A percentile compares a stretch with the other conserved stretches of the same genome.
Evolutionary conservation across 2,888 invertebrate species (phyloP).

Genomic region (Gibbula magus): DNA sequence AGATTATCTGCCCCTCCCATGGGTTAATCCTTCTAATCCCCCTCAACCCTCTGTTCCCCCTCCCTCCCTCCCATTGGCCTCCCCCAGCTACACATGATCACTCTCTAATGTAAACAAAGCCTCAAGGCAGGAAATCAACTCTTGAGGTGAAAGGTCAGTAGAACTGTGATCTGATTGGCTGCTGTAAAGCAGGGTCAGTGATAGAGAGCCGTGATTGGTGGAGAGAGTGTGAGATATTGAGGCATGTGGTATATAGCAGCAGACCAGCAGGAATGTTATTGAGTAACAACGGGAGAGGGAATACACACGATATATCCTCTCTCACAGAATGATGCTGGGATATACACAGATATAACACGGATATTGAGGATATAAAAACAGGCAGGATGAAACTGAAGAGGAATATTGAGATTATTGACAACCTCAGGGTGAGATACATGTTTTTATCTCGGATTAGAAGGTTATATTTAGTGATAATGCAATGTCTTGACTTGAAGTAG

Average conservation of each 20-base stretch:
- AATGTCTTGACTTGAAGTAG: background rate
- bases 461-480: background rate
- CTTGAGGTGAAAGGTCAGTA: background rate
- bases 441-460: background rate
- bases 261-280: background rate
- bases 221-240: background rate
- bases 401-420: constrained; percentile 14
- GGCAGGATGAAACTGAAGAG: constrained; percentile 7
- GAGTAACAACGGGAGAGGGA: background rate
- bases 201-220: background rate
- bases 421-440: background rate
- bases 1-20: background rate
- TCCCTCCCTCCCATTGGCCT: background rate
- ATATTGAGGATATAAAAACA: background rate
- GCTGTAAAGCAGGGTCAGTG: background rate
- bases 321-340: background rate
- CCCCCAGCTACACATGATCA: background rate
- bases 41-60: background rate
- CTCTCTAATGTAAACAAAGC: constrained; percentile 7
- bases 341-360: background rate
- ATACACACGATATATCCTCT: background rate
- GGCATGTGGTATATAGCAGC: background rate
- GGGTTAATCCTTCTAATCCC: background rate
- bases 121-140: background rate
- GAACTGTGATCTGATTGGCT: background rate